Evolutionary conservation across 2,113 vertebrate species (phyloP), one percentile per base, ranked within the genome.

Genomic region (Ammodytes dubius): DNA sequence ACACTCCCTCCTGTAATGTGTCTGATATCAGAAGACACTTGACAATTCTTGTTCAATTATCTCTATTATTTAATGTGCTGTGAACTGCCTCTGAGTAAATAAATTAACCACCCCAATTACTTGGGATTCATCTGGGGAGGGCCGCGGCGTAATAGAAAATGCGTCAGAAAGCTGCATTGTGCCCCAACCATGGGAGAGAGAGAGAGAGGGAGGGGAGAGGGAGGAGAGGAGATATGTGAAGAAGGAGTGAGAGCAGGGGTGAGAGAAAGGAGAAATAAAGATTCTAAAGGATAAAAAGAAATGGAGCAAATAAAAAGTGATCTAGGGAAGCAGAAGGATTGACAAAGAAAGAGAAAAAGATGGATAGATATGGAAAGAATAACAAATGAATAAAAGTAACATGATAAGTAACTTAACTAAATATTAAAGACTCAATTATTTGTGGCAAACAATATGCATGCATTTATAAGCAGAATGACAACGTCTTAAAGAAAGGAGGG

Each of bases 11-110:
- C 98, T 99, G 98, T 99, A 99, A 99, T 99, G 97, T 98, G 98
- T 97, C 97, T 99, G 98, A 99, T 99, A 99, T 99, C 98, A 99
- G 97, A 99, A 99, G 97, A 99, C 98, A 99, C 98, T 99, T 99
- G 98, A 99, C 98, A 99, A 99, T 99, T 99, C 98, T 98, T 99
- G 98, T 99, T 99, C 98, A 99, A 99, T 99, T 99, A 99, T 99
- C 98, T 99, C 97, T 98, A 98, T 99, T 99, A 99, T 99, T 99
- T 98, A 99, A 99, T 98, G 98, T 97, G 96, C 98, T 98, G 98
- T 99, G 98, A 99, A 99, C 97, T 97, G 98, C 97, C 92, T 97
- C 97, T 96, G 96, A 98, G 97, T 99, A 99, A 99, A 99, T 99
- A 99, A 99, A 99, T 99, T 99, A 99, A 99, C 97, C 97, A 99